These are phyloP conservation scores for Larimichthys crocea DNA, from an alignment of 2,113 vertebrate species.

Conservation along the genomic window DNA sequence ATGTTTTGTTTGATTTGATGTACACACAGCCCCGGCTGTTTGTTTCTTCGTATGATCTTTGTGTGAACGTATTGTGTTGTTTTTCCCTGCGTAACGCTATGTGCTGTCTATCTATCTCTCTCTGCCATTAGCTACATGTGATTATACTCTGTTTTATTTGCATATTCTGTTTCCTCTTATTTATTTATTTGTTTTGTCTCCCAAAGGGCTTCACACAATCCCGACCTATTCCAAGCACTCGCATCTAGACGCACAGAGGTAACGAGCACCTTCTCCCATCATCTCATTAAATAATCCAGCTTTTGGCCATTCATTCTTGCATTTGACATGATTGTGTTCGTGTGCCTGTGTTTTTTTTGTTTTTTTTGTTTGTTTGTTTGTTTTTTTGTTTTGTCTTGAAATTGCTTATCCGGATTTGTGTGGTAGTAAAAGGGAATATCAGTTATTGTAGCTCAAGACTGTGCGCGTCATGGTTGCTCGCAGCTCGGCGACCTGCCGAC, in stretches of 20 bases:
- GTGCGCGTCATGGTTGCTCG: conserved; percentile 72
- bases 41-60: conserved; percentile 41
- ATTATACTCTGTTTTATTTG: conserved; percentile 53
- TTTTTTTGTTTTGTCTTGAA: background rate
- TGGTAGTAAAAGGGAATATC: conserved; percentile 10
- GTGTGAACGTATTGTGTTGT: conserved; percentile 44
- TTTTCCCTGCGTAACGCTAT: conserved; percentile 42
- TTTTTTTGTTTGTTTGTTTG: too few relatives aligned
- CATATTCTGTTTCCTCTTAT: conserved; percentile 30
- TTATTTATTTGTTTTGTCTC: conserved; percentile 31
- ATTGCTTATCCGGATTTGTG: conserved; percentile 10
- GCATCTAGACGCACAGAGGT: conserved; percentile 71
- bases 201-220: conserved; percentile 65
- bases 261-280: conserved; percentile 69
- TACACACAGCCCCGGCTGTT: conserved; percentile 33
- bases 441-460: conserved; percentile 46
- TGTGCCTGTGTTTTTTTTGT: background rate
- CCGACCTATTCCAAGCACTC: conserved; percentile 62
- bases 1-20: conserved; percentile 37
- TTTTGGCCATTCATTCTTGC: conserved; percentile 6
- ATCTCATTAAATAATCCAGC: conserved; percentile 31
- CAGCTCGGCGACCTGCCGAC: conserved; percentile 65
- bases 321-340: conserved; percentile 1
- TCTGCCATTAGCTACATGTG: conserved; percentile 36
- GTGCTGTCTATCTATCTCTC: conserved; percentile 29